Conservation (phyloP, 2,113 vertebrate species). For the Atlantisia rogersi region DNA sequence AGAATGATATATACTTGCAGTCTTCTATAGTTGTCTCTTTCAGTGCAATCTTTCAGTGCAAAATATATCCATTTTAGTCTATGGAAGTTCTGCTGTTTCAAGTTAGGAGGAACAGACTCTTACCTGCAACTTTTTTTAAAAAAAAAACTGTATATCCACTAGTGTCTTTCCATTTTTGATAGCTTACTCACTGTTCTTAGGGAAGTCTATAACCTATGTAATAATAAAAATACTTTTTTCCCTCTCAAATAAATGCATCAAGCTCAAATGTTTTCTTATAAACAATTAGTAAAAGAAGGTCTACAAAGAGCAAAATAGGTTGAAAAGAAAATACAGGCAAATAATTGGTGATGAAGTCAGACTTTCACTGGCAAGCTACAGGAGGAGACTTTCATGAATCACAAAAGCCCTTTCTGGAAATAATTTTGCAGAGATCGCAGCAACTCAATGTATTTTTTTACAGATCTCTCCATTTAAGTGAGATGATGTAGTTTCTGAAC, state of each 20-base stretch:
- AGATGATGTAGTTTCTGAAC: neutral
- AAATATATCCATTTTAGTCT: neutral
- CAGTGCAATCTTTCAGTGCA: neutral
- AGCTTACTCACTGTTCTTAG: neutral
- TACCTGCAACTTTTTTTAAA: neutral
- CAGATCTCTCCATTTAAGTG: neutral
- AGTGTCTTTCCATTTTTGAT: neutral
- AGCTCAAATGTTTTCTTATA: neutral
- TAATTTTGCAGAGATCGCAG: neutral
- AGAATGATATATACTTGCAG: neutral
- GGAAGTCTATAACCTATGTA: neutral
- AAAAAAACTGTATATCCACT: too few species aligned
- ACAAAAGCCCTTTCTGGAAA: neutral
- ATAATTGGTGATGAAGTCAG: neutral
- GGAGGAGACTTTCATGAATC: neutral
- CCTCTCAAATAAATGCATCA: neutral
- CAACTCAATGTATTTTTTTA: neutral
- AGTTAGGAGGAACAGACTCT: neutral
- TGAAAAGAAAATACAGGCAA: neutral
- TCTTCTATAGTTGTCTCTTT: neutral
- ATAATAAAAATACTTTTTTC: neutral
- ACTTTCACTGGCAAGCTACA: neutral
- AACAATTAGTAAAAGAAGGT: neutral
- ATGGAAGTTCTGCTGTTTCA: neutral
- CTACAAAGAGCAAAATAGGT: neutral